Evolutionary conservation across 2,888 invertebrate species (phyloP).

Genomic region (Diloba caeruleocephala): DNA sequence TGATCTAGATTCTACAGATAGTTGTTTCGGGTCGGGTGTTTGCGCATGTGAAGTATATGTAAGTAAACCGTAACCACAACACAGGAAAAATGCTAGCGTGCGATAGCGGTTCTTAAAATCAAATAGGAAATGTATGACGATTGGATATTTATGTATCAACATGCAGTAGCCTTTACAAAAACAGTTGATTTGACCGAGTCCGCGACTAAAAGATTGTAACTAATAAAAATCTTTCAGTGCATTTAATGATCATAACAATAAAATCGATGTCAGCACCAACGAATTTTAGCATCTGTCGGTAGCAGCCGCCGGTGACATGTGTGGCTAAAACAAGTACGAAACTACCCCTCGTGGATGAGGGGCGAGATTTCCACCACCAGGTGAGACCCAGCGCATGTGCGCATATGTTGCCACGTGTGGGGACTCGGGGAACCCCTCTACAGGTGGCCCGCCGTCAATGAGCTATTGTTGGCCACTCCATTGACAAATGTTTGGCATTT

Average conservation of each 20-base stretch:
- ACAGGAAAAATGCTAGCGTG: no score
- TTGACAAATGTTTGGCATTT: conserved; percentile 82
- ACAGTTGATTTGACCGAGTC: conserved; percentile 5
- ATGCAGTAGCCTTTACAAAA: no score
- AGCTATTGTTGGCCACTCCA: conserved; percentile 79
- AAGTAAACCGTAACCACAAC: no score
- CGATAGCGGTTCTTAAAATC: no score
- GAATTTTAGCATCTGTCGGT: conserved; percentile 88
- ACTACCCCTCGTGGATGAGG: conserved; percentile 77
- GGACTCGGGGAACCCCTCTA: conserved; percentile 85
- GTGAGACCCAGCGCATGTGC: conserved; percentile 75
- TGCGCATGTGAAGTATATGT: no score
- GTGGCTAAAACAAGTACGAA: conserved; percentile 70
- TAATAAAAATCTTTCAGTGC: conserved; percentile 38
- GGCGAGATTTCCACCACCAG: conserved; percentile 85
- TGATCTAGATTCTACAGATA: no score
- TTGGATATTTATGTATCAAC: no score
- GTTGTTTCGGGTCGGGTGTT: no score
- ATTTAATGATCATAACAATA: conserved; percentile 67
- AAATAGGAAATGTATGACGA: no score
- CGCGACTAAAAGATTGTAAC: conserved; percentile 10
- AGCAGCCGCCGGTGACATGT: conserved; percentile 86
- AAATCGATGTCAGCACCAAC: conserved; percentile 81
- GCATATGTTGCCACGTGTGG: conserved; percentile 84
- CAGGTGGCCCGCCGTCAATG: conserved; percentile 84